Evolutionary conservation across 2,797 vertebrate genomes (phyloP), one percentile per base, ranked within the genome.

Genomic region (Kryptolebias ocellatus): DNA sequence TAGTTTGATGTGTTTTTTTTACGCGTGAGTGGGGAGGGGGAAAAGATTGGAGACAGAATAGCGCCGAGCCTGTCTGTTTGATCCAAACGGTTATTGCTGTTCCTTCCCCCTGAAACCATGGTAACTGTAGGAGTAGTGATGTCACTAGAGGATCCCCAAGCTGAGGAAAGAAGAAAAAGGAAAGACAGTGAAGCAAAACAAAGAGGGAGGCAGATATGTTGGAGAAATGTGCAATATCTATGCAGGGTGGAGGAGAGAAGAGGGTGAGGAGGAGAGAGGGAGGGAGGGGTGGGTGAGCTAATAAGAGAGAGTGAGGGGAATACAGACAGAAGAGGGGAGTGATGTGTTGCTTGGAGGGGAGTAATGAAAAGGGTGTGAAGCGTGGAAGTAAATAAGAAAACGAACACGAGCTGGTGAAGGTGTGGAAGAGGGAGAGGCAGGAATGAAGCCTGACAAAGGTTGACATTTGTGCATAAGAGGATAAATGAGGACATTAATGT

Each of bases 391-490:
- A 78, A 82, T 60, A 75, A 68, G 86, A 79, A 82, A 24, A 42
- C 65, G 45, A 44, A 52, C 64, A 53, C 68, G 66, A 78, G 49
- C 18, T 14, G 59, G 39, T 63, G 76, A 70, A 83, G 60, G 72
- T 72, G 73, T 65, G 70, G 64, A 54, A 42, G 55, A 37, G 34
- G 31, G 29, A 53, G 72, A 65, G 68, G 72, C 31, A 53, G 69
- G 65, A 70, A 65, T 50, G 66, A 60, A 77, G 47, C 59, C 78
- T 85, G 77, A 89, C 87, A 88, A 90, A 91, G 88, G 87, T 84
- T 95, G 94, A 94, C 93, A 94, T 95, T 96, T 95, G 92, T 89
- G 86, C 90, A 79, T 90, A 91, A 91, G 88, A 91, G 87, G 89
- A 92, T 92, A 93, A 95, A 94, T 89, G 88, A 90, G 86, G 84